A percentile compares a stretch with the other conserved stretches of the same genome.
These are phyloP conservation scores for Petaurus breviceps DNA, from an alignment of 2,113 vertebrate species.

Conservation along the genomic window DNA sequence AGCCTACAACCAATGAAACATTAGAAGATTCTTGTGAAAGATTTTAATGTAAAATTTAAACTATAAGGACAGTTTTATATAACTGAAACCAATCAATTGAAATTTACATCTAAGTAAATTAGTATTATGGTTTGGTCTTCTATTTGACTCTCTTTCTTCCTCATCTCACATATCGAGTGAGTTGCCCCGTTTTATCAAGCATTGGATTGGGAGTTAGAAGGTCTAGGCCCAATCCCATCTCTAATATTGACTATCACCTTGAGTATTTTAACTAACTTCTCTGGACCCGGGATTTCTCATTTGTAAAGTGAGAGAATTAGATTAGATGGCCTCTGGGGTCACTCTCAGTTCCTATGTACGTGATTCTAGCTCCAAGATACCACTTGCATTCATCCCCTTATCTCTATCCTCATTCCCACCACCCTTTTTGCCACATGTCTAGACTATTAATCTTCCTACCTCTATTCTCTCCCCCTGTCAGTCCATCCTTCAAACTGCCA, in stretches of 20 bases:
- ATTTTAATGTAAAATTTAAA: constrained; percentile 30
- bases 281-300: not conserved
- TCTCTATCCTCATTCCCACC: not conserved
- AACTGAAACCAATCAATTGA: not conserved
- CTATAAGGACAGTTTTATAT: not conserved
- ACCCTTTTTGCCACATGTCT: not conserved
- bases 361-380: not conserved
- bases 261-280: not conserved
- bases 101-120: constrained; percentile 28
- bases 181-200: not conserved
- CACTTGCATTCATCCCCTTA: not conserved
- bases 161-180: not conserved
- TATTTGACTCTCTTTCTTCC: not conserved
- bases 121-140: not conserved
- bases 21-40: not conserved
- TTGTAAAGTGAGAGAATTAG: not conserved
- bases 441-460: not conserved
- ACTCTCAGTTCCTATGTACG: not conserved
- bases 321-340: not conserved
- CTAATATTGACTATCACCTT: not conserved
- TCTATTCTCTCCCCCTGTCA: not conserved
- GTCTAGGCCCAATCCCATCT: not conserved
- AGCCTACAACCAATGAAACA: not conserved
- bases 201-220: not conserved
- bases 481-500: not conserved